Conservation (phyloP, 53 echinoderm and acorn worm species). For the Pentamera pediparva region DNA sequence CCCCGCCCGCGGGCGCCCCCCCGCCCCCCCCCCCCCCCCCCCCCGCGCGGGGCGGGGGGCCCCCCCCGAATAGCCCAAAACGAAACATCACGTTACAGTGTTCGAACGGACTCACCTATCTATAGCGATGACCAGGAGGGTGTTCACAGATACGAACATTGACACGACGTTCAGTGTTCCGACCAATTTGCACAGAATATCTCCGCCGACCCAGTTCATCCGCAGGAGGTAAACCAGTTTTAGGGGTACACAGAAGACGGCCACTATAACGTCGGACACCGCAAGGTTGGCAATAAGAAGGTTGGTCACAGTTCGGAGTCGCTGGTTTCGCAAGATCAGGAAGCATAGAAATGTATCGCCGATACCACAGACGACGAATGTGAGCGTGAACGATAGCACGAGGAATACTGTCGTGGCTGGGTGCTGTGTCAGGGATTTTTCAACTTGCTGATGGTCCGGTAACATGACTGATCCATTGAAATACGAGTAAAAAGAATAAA, state of each 20-base stretch:
- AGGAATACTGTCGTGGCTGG: constrained; percentile 50
- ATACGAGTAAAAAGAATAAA: no score
- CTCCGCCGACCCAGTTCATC: constrained; percentile 71
- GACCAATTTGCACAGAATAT: constrained; percentile 57
- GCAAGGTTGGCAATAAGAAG: constrained; percentile 88
- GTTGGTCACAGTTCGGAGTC: constrained; percentile 90
- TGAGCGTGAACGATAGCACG: constrained; percentile 54
- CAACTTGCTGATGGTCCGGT: background rate
- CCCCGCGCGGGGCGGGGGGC: no score
- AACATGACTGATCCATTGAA: no score
- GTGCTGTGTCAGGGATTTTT: background rate
- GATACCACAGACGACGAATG: constrained; percentile 73
- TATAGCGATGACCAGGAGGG: constrained; percentile 75
- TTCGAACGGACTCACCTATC: constrained; percentile 62
- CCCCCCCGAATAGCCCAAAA: no score
- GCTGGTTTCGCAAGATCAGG: constrained; percentile 59
- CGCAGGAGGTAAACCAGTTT: constrained; percentile 68
- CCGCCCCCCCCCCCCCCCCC: no score
- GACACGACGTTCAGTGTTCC: constrained; percentile 77
- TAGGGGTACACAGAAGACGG: constrained; percentile 75
- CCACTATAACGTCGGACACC: constrained; percentile 76
- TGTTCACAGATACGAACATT: constrained; percentile 89
- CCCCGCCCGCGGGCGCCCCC: no score
- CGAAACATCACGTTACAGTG: background rate
- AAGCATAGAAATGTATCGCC: constrained; percentile 81